Base-by-base conservation (phyloP, 2,797 vertebrate genomes). In the Molossus molossus region DNA sequence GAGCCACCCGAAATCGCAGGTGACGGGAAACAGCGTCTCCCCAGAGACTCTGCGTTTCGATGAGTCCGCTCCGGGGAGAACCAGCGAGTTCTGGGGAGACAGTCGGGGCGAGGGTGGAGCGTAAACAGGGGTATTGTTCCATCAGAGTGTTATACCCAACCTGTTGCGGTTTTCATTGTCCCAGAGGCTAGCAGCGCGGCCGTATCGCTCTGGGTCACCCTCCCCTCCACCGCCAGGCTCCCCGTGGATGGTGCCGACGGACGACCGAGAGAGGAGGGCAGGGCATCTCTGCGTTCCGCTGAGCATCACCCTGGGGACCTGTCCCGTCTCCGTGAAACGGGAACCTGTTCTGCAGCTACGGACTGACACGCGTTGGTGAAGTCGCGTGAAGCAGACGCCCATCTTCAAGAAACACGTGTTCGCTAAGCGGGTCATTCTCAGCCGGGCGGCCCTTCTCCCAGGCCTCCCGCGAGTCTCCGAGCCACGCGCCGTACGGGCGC, bases 171-270 rank as follows among this genome's bases (percentile, higher is more conserved):
- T 12, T 50, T 0, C 18, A 20, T 64, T 82, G 45, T 12, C 70
- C 14, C 6, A 6, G 79, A 33, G 8, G 40, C 29, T 40, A 9
- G 13, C 14, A 4, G 15, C 0, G 0, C 1, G 72, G 4, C 18
- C 6, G 0, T 1, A 0, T 9, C 0, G 5, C 3, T 9, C 13
- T 18, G 8, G 7, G 0, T 12, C 37, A 1, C 57, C 2, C 23
- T 20, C 15, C 1, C 21, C 4, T 1, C n/a, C 25, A 9, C 23
- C 4, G 3, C 4, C 0, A 0, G 5, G 87, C 9, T 21, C 17
- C 58, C 20, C 0, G 0, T 3, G 81, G 25, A 33, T 1, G 3
- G 8, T 58, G 50, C 1, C 0, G 0, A 57, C 0, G 3, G 5
- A 4, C 0, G 6, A 10, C 29, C 3, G 0, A 1, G 37, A 5